Evolutionary conservation across 1,140 invertebrate genomes (phyloP).

Genomic region (Euura lappo): DNA sequence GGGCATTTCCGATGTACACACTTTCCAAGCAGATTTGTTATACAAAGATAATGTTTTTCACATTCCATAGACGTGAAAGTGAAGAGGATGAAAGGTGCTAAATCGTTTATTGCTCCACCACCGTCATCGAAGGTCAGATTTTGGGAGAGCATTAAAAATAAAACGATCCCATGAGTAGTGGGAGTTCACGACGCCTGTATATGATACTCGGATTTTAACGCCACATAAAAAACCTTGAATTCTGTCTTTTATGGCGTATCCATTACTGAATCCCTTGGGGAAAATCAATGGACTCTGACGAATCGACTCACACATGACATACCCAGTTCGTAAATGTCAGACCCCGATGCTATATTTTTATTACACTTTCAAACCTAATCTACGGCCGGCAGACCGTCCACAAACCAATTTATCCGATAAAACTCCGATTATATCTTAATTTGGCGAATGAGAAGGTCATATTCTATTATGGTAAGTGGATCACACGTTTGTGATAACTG

Average conservation of each 20-base stretch:
- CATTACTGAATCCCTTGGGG: not conserved
- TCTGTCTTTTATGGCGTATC: not conserved
- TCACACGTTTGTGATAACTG: not conserved
- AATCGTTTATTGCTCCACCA: too few relatives aligned
- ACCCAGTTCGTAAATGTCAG: not conserved
- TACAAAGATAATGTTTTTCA: too few relatives aligned
- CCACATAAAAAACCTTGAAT: not conserved
- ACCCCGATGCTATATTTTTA: not conserved
- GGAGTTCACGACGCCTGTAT: not conserved
- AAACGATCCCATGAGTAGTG: too few relatives aligned
- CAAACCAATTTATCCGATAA: not conserved
- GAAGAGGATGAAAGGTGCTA: too few relatives aligned
- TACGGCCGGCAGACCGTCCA: not conserved
- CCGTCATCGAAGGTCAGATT: too few relatives aligned
- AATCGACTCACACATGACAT: not conserved
- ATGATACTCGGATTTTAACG: conserved; percentile 1
- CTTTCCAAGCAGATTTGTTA: too few relatives aligned
- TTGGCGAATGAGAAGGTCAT: not conserved
- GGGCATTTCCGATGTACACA: too few relatives aligned
- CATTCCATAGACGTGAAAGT: too few relatives aligned
- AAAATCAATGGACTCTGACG: conserved; percentile 7
- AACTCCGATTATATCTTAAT: not conserved
- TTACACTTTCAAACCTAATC: not conserved
- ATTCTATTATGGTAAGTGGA: not conserved
- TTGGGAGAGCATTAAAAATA: too few relatives aligned